These are phyloP conservation scores for Embidobia sp. DNA, from an alignment of 2,888 invertebrate species.

Conservation along the genomic window DNA sequence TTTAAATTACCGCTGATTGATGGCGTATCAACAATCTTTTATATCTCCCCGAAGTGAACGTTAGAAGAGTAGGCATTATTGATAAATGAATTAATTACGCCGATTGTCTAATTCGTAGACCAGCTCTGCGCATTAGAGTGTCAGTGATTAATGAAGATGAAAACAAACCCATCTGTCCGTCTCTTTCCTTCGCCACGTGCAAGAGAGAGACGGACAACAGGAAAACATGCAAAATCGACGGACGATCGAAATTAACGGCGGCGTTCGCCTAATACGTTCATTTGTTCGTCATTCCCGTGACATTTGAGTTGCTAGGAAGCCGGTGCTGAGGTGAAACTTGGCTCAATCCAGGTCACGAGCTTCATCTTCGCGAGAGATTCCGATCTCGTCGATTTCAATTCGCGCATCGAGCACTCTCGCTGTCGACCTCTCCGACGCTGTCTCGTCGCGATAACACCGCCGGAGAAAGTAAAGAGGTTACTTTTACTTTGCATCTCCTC, in stretches of 20 bases:
- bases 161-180: not conserved
- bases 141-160: conserved; percentile 8
- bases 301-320: conserved; percentile 56
- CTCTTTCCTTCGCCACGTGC: not conserved
- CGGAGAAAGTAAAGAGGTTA: conserved; percentile 74
- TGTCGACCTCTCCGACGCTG: conserved; percentile 64
- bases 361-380: conserved; percentile 55
- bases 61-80: too few species aligned
- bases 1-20: not conserved
- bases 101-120: conserved; percentile 1
- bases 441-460: conserved; percentile 47
- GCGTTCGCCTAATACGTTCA: conserved; percentile 9
- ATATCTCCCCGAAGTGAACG: too few species aligned
- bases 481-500: conserved; percentile 59
- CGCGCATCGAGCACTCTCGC: conserved; percentile 71
- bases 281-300: conserved; percentile 14
- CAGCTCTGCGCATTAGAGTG: too few species aligned
- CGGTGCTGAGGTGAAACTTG: conserved; percentile 51
- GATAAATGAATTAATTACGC: conserved; percentile 6
- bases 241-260: not conserved
- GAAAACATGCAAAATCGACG: too few species aligned
- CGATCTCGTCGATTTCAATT: conserved; percentile 59
- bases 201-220: not conserved
- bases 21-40: too few species aligned
- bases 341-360: conserved; percentile 51